phyloP scores from a whole-genome alignment of 2,797 vertebrate species.

The Sebastes variabilis region DNA sequence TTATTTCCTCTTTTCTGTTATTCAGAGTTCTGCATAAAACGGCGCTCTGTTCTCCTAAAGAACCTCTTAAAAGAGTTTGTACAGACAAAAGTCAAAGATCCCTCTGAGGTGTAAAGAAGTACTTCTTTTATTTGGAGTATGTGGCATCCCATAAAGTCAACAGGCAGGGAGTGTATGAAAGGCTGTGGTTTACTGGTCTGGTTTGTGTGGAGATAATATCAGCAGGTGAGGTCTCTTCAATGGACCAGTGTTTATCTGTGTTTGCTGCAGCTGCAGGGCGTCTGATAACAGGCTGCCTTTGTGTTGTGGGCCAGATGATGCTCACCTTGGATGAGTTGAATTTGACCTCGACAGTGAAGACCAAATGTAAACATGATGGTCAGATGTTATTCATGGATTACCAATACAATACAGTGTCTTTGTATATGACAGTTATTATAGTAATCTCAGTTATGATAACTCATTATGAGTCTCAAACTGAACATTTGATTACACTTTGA shows the following conservation, averaged over 20 bases:
- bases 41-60: background rate
- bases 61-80: constrained; percentile 22
- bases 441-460: background rate
- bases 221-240: constrained; percentile 82
- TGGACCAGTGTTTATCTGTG: constrained; percentile 75
- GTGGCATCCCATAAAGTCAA: constrained; percentile 73
- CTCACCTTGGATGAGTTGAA: constrained; percentile 46
- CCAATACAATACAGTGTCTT: background rate
- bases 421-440: background rate
- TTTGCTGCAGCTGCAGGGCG: constrained; percentile 80
- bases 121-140: constrained; percentile 57
- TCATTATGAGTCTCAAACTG: background rate
- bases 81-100: constrained; percentile 28
- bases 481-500: background rate
- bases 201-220: constrained; percentile 80
- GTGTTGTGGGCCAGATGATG: constrained; percentile 47
- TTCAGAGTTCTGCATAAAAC: background rate
- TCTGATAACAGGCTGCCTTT: constrained; percentile 73
- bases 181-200: constrained; percentile 75
- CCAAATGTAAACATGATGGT: constrained; percentile 23
- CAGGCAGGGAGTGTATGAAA: constrained; percentile 71
- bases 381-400: background rate
- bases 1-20: background rate
- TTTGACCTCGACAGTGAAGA: constrained; percentile 50
- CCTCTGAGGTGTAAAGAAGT: constrained; percentile 53